Evolutionary conservation across 2,113 vertebrate species (phyloP), one percentile per base, ranked within the genome.

Genomic region (Albula goreensis): DNA sequence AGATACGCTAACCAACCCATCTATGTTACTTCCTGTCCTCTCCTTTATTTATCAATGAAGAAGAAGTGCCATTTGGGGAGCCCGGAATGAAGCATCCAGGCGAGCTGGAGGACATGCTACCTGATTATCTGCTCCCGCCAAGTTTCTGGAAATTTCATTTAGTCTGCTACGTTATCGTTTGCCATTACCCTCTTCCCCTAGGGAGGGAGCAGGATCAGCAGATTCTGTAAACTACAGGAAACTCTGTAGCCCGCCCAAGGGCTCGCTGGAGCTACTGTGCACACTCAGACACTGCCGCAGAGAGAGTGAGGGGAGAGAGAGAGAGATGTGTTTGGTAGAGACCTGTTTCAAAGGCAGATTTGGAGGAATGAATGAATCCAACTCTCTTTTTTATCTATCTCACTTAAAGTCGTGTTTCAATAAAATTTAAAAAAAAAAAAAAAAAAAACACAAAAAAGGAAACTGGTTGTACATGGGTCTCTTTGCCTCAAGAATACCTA

Each of bases 121-220:
- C 81, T 79, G 22, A 63, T 81, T 89, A 92, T 92, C 90, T 90
- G 88, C 88, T 86, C 90, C 89, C 91, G 52, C 31, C 31, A 41
- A 41, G 0, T 41, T 41, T 41, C 49, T 89, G 89, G 89, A 92
- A 86, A 82, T 83, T 50, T 90, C 78, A 90, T 91, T 93, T 91
- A 92, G 91, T 93, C 92, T 92, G 89, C 52, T 87, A 56, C 52
- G 22, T 90, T 93, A 94, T 94, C 91, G 31, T 82, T 9, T 0
- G 4, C 11, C 50, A 89, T 89, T 93, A 86, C 77, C 53, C 15
- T 81, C 85, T 89, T 50, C 49, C 78, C 79, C 78, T 63, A 56
- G 85, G 52, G 78, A 81, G 56, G 19, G 15, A 79, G 51, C 56
- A 15, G 49, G 51, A 13, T 50, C 19, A 53, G 25, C 0, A 57